phyloP scores from a whole-genome alignment of 1,140 invertebrate species.

The Drosophila grimshawi region DNA sequence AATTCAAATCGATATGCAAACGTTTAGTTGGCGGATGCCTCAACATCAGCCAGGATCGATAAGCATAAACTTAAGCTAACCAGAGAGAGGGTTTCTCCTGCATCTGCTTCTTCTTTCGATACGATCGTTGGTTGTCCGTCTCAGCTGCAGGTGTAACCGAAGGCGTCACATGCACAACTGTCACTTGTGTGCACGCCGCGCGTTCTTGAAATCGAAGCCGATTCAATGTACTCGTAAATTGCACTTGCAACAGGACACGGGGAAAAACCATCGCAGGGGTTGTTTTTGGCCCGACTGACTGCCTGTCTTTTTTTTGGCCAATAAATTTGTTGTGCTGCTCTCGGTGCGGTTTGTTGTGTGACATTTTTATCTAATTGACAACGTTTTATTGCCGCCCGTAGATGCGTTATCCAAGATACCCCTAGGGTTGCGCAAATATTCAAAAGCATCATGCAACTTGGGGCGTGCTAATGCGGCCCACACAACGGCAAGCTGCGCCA shows the following conservation, averaged over 20 bases:
- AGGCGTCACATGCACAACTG: constrained; percentile 74
- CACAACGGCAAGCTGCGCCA: constrained; percentile 66
- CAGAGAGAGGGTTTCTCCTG: constrained; percentile 8
- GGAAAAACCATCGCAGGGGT: not conserved
- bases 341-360: constrained; percentile 83
- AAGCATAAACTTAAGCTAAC: constrained; percentile 47
- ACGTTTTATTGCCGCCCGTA: constrained; percentile 63
- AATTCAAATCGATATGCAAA: constrained; percentile 77
- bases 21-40: constrained; percentile 58
- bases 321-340: constrained; percentile 66
- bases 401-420: constrained; percentile 42
- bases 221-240: constrained; percentile 68
- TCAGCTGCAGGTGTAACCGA: constrained; percentile 75
- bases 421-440: constrained; percentile 29
- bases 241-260: constrained; percentile 53
- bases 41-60: constrained; percentile 62
- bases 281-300: constrained; percentile 15
- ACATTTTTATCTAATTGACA: constrained; percentile 85
- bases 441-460: constrained; percentile 36
- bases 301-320: constrained; percentile 40
- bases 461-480: constrained; percentile 71
- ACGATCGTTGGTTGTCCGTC: constrained; percentile 35
- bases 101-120: constrained; percentile 7
- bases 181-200: constrained; percentile 40
- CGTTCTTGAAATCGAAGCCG: constrained; percentile 31